Percentiles rank a stretch among this genome's conserved stretches.
phyloP scores from a whole-genome alignment of 2,888 invertebrate genomes.

The Ochlodes sylvanus region DNA sequence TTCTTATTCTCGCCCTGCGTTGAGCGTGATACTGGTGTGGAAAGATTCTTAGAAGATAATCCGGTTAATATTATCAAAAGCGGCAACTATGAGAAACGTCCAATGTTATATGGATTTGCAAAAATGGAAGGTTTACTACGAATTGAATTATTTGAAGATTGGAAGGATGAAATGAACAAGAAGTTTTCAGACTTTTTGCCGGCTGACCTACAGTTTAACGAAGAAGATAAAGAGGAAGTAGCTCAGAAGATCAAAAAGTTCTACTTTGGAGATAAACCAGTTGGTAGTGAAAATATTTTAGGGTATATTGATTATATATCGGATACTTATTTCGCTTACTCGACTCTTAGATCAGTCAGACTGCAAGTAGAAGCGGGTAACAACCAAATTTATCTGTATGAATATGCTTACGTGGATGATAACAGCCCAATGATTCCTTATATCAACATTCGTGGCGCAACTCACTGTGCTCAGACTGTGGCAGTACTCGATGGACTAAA shows the following conservation, averaged over 20 bases:
- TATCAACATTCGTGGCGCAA: conserved; percentile 52
- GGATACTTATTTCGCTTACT: conserved; percentile 42
- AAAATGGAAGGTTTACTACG: conserved; percentile 54
- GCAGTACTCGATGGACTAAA: conserved; percentile 44
- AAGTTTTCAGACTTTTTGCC: conserved; percentile 65
- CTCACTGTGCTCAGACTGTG: conserved; percentile 52
- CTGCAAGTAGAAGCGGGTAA: conserved; percentile 49
- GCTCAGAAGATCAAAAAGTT: conserved; percentile 50
- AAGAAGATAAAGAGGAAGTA: conserved; percentile 46
- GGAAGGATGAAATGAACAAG: conserved; percentile 55
- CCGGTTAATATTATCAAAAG: conserved; percentile 54
- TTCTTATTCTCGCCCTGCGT: conserved; percentile 54
- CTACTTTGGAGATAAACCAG: conserved; percentile 54
- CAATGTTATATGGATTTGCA: conserved; percentile 56
- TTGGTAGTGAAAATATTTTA: conserved; percentile 46
- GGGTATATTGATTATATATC: conserved; percentile 47
- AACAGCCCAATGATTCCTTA: conserved; percentile 48
- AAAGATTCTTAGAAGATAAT: conserved; percentile 54
- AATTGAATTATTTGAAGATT: conserved; percentile 44
- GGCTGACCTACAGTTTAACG: conserved; percentile 48
- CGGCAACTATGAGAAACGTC: conserved; percentile 53
- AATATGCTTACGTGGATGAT: conserved; percentile 55
- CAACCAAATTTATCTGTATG: conserved; percentile 52
- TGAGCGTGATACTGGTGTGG: conserved; percentile 52
- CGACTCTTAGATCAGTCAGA: conserved; percentile 51